phyloP scores from a whole-genome alignment of 1,140 invertebrate species.

The Nasonia vitripennis region DNA sequence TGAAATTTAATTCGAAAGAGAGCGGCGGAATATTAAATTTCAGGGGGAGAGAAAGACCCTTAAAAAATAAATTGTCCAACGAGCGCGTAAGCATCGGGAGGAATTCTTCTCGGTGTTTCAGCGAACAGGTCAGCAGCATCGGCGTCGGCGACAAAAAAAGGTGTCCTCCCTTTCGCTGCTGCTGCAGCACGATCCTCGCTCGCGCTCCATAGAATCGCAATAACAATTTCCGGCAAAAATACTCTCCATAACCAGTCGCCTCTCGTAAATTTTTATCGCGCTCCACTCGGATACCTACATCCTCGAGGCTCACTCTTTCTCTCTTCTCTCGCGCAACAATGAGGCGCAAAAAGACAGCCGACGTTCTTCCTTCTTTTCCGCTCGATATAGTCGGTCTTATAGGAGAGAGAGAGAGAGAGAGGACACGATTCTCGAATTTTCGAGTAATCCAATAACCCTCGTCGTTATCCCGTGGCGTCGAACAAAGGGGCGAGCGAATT shows the following conservation, averaged over 20 bases:
- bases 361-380: too few relatives aligned
- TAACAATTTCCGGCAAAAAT: constrained; percentile 34
- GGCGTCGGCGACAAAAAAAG: not conserved
- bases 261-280: not conserved
- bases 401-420: too few relatives aligned
- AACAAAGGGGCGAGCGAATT: not conserved
- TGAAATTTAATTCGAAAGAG: too few relatives aligned
- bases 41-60: not conserved
- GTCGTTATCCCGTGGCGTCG: too few relatives aligned
- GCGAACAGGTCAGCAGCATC: not conserved
- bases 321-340: not conserved
- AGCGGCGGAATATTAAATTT: not conserved
- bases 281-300: not conserved
- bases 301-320: not conserved
- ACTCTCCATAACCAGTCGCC: constrained; percentile 12
- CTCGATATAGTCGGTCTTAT: too few relatives aligned
- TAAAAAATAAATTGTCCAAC: not conserved
- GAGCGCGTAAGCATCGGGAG: not conserved
- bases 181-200: not conserved
- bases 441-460: too few relatives aligned
- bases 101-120: not conserved
- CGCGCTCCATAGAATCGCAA: constrained; percentile 13
- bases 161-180: not conserved
- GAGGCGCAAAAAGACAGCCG: not conserved
- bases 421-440: too few relatives aligned